Conservation (phyloP, 2,113 vertebrate genomes). For the Colistium nudipinnis region DNA sequence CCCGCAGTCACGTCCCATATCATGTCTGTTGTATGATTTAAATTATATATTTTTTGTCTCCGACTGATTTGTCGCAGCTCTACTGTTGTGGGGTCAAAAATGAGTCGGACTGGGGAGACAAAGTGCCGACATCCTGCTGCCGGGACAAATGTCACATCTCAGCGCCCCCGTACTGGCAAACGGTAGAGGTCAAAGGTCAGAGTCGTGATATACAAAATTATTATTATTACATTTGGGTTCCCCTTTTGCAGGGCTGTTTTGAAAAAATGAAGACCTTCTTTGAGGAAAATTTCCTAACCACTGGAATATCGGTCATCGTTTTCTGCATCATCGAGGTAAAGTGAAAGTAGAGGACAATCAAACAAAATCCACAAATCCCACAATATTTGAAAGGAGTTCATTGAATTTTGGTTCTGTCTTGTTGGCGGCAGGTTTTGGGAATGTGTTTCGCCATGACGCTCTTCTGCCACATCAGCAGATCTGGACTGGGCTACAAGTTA, state of each 20-base stretch:
- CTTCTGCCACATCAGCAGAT: slow-evolving; percentile 82
- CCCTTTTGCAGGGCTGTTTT: slow-evolving; percentile 76
- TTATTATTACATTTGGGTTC: not conserved
- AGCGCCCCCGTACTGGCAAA: fast-evolving
- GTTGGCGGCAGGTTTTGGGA: slow-evolving; percentile 77
- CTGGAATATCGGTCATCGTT: slow-evolving; percentile 76
- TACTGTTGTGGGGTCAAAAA: slow-evolving; percentile 73
- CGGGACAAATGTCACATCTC: fast-evolving
- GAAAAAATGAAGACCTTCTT: not conserved
- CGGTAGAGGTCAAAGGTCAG: slow-evolving; percentile 48
- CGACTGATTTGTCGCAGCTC: slow-evolving; percentile 59
- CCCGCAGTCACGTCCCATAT: not conserved
- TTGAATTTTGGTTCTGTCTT: not conserved
- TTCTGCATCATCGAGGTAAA: slow-evolving; percentile 82
- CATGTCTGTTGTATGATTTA: not conserved
- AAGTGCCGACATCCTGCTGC: slow-evolving; percentile 53
- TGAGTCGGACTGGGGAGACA: slow-evolving; percentile 42
- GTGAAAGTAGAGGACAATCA: no score
- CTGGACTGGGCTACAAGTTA: slow-evolving; percentile 82
- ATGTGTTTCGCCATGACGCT: slow-evolving; percentile 87
- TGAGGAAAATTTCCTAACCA: slow-evolving; percentile 72
- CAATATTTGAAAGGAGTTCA: no score
- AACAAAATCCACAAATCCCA: no score
- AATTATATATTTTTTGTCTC: not conserved
- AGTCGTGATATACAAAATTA: not conserved